These are phyloP conservation scores for Ferdinandea cuprea DNA, from an alignment of 2,888 invertebrate species.

Conservation along the genomic window DNA sequence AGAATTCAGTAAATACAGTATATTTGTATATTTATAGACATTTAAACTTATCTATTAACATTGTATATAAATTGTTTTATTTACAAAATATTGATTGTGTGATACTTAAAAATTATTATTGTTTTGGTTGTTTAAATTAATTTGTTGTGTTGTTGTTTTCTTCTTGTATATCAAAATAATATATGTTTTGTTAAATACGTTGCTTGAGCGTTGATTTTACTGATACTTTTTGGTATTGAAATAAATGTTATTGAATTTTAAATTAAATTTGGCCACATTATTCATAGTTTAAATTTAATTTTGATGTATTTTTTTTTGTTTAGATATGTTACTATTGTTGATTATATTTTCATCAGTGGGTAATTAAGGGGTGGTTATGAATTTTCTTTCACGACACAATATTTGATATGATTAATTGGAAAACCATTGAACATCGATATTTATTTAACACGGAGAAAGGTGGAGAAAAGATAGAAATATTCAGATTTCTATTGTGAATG, in stretches of 20 bases:
- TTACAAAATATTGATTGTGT: conserved; percentile 56
- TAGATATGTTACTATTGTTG: conserved; percentile 55
- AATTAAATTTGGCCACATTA: background rate
- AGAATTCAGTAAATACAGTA: conserved; percentile 36
- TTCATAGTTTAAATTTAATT: too few relatives aligned
- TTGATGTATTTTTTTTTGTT: conserved; percentile 21
- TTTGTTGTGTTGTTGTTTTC: conserved; percentile 17
- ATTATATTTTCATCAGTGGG: conserved; percentile 14
- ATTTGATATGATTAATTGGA: conserved; percentile 22
- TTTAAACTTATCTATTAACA: conserved; percentile 49
- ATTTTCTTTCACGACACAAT: background rate
- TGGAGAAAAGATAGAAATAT: background rate
- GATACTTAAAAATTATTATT: conserved; percentile 66
- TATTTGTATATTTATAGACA: conserved; percentile 39
- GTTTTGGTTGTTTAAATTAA: conserved; percentile 45
- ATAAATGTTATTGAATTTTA: background rate
- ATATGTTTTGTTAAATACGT: conserved; percentile 12
- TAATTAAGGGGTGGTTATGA: background rate
- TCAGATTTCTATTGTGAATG: background rate
- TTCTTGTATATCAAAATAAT: conserved; percentile 50
- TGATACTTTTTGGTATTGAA: background rate
- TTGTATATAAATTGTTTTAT: conserved; percentile 50
- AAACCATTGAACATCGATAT: conserved; percentile 31
- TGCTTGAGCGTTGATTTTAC: conserved; percentile 48
- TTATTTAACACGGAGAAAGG: conserved; percentile 4